Evolutionary conservation across 1,140 invertebrate genomes (phyloP).

Genomic region (Pseudomyrmex concolor): DNA sequence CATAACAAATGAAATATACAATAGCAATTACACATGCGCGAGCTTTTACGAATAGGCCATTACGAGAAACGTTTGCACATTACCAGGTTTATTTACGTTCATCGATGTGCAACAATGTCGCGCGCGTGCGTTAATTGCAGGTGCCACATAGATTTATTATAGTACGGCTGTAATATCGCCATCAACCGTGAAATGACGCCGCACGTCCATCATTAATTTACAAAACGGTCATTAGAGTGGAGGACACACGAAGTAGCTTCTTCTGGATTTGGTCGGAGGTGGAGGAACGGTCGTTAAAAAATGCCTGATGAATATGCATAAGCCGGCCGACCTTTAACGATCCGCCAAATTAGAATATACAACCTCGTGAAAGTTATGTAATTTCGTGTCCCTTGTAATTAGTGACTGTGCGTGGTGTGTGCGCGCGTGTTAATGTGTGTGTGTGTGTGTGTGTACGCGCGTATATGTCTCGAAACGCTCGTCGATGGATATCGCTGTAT

Average conservation of each 20-base stretch:
- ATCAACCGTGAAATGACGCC: constrained; percentile 61
- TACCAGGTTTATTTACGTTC: constrained; percentile 66
- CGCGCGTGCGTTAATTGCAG: constrained; percentile 69
- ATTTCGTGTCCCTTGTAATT: constrained; percentile 73
- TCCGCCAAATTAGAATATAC: constrained; percentile 75
- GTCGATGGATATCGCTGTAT: no score
- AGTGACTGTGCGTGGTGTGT: constrained; percentile 58
- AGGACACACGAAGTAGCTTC: constrained; percentile 55
- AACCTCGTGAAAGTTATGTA: constrained; percentile 72
- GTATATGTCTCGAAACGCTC: no score
- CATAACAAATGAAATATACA: constrained; percentile 60
- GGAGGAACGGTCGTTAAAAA: constrained; percentile 66
- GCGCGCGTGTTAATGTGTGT: neutral
- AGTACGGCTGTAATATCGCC: constrained; percentile 43
- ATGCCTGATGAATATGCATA: constrained; percentile 74
- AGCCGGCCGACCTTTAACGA: constrained; percentile 72
- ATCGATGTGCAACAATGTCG: constrained; percentile 68
- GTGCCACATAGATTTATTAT: constrained; percentile 63
- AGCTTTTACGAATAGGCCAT: constrained; percentile 34
- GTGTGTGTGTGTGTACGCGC: no score
- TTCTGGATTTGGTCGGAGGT: constrained; percentile 34
- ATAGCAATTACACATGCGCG: constrained; percentile 59
- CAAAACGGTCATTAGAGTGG: constrained; percentile 69
- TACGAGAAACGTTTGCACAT: constrained; percentile 59
- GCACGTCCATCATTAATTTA: constrained; percentile 70